A percentile compares a stretch with the other conserved stretches of the same genome.
These are phyloP conservation scores for Heliothis peltigera DNA, from an alignment of 2,888 invertebrate genomes.

Conservation along the genomic window DNA sequence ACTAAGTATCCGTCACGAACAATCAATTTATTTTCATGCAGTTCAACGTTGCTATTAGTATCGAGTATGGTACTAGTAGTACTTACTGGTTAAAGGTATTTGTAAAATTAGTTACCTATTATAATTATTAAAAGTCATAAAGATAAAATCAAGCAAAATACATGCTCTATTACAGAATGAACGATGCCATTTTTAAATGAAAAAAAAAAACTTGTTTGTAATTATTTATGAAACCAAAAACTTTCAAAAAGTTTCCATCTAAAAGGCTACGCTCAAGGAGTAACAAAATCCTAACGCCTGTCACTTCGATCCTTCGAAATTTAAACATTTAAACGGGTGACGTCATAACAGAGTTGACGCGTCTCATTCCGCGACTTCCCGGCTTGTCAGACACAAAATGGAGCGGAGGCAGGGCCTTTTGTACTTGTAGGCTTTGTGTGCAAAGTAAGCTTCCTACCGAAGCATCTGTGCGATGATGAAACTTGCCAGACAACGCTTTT, in stretches of 20 bases:
- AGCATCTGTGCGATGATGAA: conserved; percentile 88
- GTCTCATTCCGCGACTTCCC: conserved; percentile 83
- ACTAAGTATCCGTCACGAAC: conserved; percentile 37
- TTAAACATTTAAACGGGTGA: conserved; percentile 74
- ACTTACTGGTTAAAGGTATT: no score
- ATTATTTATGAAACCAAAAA: conserved; percentile 11
- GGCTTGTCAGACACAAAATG: conserved; percentile 87
- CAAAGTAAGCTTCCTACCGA: conserved; percentile 88
- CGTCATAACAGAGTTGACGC: conserved; percentile 82
- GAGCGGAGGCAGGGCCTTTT: conserved; percentile 87
- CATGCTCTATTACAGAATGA: background rate
- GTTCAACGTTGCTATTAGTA: background rate
- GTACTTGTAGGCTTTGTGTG: conserved; percentile 89
- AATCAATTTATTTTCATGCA: conserved; percentile 36
- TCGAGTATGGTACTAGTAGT: background rate
- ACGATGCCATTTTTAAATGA: background rate
- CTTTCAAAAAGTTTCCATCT: conserved; percentile 24
- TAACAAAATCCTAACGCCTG: conserved; percentile 44
- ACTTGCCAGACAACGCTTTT: conserved; percentile 89
- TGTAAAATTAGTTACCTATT: no score
- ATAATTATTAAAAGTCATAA: no score
- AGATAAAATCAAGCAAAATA: no score
- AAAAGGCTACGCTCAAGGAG: conserved; percentile 23
- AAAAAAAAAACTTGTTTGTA: background rate
- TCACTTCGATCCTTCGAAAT: conserved; percentile 63